Conservation (phyloP, 2,797 vertebrate genomes). For the Mormyrops boulengeri region DNA sequence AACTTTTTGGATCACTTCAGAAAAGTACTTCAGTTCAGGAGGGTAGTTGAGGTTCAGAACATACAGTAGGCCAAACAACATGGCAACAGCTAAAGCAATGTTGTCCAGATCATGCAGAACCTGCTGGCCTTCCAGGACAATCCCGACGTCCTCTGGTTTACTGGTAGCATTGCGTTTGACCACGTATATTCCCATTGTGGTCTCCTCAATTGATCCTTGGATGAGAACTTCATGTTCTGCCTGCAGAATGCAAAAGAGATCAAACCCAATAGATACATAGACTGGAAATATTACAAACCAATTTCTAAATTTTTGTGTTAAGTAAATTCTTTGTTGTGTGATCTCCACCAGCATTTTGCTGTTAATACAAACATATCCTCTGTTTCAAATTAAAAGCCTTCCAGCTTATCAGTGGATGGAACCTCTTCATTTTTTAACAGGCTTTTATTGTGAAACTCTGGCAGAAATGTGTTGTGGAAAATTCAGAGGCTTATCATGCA, state of each 20-base stretch:
- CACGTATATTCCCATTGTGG: neutral
- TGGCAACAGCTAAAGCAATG: neutral
- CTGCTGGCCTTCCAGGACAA: constrained; percentile 5
- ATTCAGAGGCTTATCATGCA: neutral
- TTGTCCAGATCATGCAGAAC: neutral
- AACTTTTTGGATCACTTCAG: neutral
- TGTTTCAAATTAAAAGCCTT: neutral
- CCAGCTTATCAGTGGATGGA: neutral
- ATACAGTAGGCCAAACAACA: constrained; percentile 23
- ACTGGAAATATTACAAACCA: neutral
- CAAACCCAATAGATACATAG: neutral
- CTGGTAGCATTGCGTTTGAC: neutral
- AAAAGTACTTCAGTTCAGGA: constrained; percentile 14
- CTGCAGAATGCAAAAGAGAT: neutral
- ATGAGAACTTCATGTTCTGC: neutral
- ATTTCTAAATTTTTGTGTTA: neutral
- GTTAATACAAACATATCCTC: neutral
- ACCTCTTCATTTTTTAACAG: neutral
- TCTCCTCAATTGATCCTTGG: neutral
- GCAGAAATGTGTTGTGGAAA: neutral
- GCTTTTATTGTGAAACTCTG: neutral
- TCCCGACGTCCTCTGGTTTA: neutral
- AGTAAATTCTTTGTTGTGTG: too few species aligned
- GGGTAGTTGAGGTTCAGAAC: constrained; percentile 14
- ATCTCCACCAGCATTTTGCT: too few species aligned